phyloP scores from a whole-genome alignment of 2,797 vertebrate genomes.

The Rhincodon typus region DNA sequence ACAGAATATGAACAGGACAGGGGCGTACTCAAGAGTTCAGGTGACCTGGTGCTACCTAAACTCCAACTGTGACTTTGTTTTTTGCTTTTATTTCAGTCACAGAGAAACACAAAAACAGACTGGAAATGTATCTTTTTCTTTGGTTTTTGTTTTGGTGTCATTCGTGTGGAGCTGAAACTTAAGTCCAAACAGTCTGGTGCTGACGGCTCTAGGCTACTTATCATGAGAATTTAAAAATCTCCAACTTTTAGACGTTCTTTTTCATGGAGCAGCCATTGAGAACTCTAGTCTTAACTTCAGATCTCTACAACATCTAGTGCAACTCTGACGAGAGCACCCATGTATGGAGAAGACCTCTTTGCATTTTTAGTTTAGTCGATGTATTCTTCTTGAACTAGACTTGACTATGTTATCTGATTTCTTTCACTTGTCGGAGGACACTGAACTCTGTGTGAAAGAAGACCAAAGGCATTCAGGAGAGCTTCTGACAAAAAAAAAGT shows the following conservation, averaged over 20 bases:
- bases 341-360: conserved; percentile 27
- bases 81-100: conserved; percentile 34
- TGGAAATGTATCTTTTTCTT: conserved; percentile 52
- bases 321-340: conserved; percentile 20
- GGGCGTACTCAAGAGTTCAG: conserved; percentile 58
- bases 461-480: conserved; percentile 35
- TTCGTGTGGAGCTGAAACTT: conserved; percentile 21
- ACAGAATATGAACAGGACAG: conserved; percentile 86
- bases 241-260: conserved; percentile 31
- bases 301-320: conserved; percentile 28
- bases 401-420: conserved; percentile 27
- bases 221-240: conserved; percentile 21
- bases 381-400: conserved; percentile 32
- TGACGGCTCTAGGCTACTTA: conserved; percentile 30
- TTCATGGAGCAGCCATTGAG: conserved; percentile 8
- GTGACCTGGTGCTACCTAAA: conserved; percentile 76
- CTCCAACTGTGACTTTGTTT: conserved; percentile 61
- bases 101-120: conserved; percentile 46
- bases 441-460: conserved; percentile 33
- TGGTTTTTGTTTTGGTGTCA: conserved; percentile 38
- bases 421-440: conserved; percentile 26
- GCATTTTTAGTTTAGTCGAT: conserved; percentile 31
- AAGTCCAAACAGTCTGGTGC: conserved; percentile 29
- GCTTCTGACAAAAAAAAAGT: conserved; percentile 22
- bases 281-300: conserved; percentile 34